These are phyloP conservation scores for Melospiza melodia DNA, from an alignment of 2,113 vertebrate species.

Conservation along the genomic window DNA sequence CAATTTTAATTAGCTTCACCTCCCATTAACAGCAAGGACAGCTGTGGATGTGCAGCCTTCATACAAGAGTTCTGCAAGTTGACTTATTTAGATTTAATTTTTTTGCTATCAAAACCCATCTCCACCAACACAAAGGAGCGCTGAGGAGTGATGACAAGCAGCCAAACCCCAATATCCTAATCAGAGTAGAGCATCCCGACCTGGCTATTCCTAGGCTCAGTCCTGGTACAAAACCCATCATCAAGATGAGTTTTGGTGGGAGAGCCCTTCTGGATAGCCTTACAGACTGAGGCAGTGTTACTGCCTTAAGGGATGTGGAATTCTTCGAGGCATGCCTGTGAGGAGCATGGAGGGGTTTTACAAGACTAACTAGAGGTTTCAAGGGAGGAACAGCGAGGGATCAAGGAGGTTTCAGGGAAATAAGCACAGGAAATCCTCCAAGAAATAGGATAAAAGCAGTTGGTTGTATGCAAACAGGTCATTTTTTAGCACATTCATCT, in stretches of 20 bases:
- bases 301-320: not conserved
- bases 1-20: slow-evolving; percentile 41
- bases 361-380: not conserved
- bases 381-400: not conserved
- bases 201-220: not conserved
- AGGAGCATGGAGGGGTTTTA: not conserved
- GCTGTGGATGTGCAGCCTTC: not conserved
- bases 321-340: not conserved
- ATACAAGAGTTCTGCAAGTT: not conserved
- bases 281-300: not conserved
- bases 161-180: not conserved
- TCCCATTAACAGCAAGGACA: slow-evolving; percentile 24
- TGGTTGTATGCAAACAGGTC: not conserved
- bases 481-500: not conserved
- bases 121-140: not conserved
- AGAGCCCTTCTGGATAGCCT: not conserved
- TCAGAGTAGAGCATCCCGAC: not conserved
- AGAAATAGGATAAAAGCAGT: not conserved
- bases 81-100: not conserved
- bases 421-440: not conserved
- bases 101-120: not conserved
- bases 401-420: not conserved
- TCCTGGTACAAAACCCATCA: not conserved
- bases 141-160: not conserved
- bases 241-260: not conserved